Conservation (phyloP, 1,140 invertebrate genomes). For the Drosophila sturtevanti region DNA sequence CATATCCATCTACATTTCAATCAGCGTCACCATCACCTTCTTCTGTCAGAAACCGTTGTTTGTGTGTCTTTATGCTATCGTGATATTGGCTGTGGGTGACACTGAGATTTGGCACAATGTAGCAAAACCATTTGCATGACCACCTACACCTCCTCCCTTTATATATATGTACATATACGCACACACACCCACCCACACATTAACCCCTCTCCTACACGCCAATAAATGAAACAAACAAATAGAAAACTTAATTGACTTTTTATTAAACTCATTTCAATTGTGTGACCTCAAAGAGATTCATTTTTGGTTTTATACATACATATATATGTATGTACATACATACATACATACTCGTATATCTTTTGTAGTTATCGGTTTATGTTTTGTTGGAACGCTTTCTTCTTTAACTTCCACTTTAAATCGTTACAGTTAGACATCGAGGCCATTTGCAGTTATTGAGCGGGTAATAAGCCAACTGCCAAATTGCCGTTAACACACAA, state of each 20-base stretch:
- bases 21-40: too few species aligned
- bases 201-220: too few species aligned
- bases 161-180: conserved; percentile 20
- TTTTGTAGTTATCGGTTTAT: conserved; percentile 27
- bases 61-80: conserved; percentile 15
- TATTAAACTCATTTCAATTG: conserved; percentile 45
- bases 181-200: not conserved
- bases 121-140: conserved; percentile 13
- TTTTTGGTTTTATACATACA: conserved; percentile 36
- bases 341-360: too few species aligned
- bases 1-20: conserved; percentile 18
- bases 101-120: conserved; percentile 12
- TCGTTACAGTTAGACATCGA: conserved; percentile 47
- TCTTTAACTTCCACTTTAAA: conserved; percentile 13
- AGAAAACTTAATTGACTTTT: conserved; percentile 43
- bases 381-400: conserved; percentile 68
- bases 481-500: conserved; percentile 51
- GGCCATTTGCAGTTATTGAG: conserved; percentile 57
- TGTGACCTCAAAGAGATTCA: conserved; percentile 60
- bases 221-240: conserved; percentile 6
- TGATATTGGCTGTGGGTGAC: conserved; percentile 12
- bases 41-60: conserved; percentile 34
- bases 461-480: conserved; percentile 52
- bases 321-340: too few species aligned
- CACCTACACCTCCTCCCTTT: conserved; percentile 6